Evolutionary conservation across 2,797 vertebrate genomes (phyloP).

Genomic region (Rhadinocentrus ornatus): DNA sequence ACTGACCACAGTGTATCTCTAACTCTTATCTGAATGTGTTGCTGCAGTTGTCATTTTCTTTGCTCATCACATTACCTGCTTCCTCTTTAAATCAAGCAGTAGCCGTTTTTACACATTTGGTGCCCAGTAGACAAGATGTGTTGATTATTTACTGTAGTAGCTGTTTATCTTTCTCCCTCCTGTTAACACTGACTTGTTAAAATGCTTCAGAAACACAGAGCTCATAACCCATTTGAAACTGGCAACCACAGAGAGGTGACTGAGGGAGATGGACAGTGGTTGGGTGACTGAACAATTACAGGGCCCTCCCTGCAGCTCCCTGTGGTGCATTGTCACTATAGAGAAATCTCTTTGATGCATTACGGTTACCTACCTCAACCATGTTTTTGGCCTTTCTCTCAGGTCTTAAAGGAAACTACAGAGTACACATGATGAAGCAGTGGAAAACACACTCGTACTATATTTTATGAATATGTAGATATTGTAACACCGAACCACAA

Average conservation of each 20-base stretch:
- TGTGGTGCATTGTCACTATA: constrained; percentile 39
- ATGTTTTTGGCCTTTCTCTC: constrained; percentile 73
- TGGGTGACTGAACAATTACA: constrained; percentile 21
- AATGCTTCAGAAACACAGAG: constrained; percentile 51
- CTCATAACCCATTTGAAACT: constrained; percentile 21
- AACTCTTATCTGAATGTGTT: constrained; percentile 44
- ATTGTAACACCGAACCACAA: constrained; percentile 32
- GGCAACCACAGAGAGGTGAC: constrained; percentile 28
- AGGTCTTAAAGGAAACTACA: constrained; percentile 69
- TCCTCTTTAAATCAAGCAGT: constrained; percentile 47
- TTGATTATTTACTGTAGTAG: constrained; percentile 46
- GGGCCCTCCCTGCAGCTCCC: constrained; percentile 24
- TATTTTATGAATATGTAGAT: constrained; percentile 41
- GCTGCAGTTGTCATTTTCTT: constrained; percentile 47
- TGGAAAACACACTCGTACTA: constrained; percentile 16
- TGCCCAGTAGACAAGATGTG: constrained; percentile 44
- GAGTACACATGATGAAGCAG: constrained; percentile 42
- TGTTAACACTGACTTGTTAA: constrained; percentile 44
- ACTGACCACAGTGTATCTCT: constrained; percentile 64
- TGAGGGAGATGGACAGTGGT: constrained; percentile 31
- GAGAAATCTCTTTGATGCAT: constrained; percentile 61
- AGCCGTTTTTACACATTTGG: constrained; percentile 54
- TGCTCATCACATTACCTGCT: constrained; percentile 44
- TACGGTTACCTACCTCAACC: constrained; percentile 83
- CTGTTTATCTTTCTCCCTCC: constrained; percentile 60